phyloP scores from a whole-genome alignment of 2,113 vertebrate species.

The Engystomops pustulosus region DNA sequence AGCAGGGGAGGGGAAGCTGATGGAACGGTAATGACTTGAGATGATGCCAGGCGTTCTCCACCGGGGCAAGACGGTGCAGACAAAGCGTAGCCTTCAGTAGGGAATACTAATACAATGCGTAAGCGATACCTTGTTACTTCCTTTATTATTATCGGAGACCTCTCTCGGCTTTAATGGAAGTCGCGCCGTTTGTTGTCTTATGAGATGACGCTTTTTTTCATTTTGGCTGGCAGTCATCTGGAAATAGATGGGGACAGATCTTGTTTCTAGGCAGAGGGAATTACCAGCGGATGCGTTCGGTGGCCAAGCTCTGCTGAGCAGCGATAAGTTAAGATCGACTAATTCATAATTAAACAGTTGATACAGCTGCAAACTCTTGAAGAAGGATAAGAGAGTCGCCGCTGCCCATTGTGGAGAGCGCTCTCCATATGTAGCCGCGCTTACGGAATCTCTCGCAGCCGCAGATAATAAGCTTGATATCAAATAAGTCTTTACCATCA shows the following conservation, averaged over 20 bases:
- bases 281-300: slow-evolving; percentile 21
- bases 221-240: slow-evolving; percentile 49
- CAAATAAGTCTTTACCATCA: neutral
- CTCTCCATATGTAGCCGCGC: slow-evolving; percentile 4
- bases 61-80: slow-evolving; percentile 24
- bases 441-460: neutral
- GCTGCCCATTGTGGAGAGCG: neutral
- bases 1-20: slow-evolving; percentile 14
- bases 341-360: slow-evolving; percentile 54
- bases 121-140: slow-evolving; percentile 45
- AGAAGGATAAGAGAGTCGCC: slow-evolving; percentile 20
- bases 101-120: slow-evolving; percentile 38
- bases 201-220: slow-evolving; percentile 22
- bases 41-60: slow-evolving; percentile 47
- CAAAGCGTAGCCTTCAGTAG: neutral
- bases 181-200: slow-evolving; percentile 18
- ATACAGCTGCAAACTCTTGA: slow-evolving; percentile 40
- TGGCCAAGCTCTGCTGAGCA: slow-evolving; percentile 49
- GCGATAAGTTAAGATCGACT: slow-evolving; percentile 43
- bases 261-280: slow-evolving; percentile 47
- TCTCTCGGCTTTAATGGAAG: slow-evolving; percentile 32
- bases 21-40: slow-evolving; percentile 49
- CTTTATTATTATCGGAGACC: slow-evolving; percentile 41
- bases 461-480: slow-evolving; percentile 19
- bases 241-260: slow-evolving; percentile 35